These are phyloP conservation scores for Sarcophaga subvicina DNA, from an alignment of 2,888 invertebrate species.

Conservation along the genomic window DNA sequence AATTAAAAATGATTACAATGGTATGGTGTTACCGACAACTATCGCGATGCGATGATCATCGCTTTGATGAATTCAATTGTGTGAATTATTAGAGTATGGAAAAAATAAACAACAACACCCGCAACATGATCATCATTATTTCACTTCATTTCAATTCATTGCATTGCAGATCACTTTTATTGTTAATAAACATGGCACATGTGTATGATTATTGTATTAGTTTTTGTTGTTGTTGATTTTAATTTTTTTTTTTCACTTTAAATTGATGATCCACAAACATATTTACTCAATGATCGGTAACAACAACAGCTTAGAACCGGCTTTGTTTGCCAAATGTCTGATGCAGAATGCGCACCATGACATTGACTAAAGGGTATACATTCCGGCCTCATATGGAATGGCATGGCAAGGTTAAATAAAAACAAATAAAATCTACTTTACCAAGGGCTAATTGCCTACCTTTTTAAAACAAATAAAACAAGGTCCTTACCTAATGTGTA, in stretches of 20 bases:
- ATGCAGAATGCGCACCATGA: neutral
- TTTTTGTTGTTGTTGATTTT: too few relatives aligned
- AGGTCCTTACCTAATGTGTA: too few relatives aligned
- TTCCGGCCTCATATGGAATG: neutral
- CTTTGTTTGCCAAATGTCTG: too few relatives aligned
- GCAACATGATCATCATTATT: slow-evolving; percentile 47
- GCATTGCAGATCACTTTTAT: neutral
- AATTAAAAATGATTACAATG: neutral
- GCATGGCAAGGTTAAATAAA: neutral
- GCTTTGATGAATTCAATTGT: slow-evolving; percentile 35
- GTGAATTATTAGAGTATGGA: slow-evolving; percentile 58
- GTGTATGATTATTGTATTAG: neutral
- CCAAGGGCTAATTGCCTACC: too few relatives aligned
- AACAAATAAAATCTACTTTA: too few relatives aligned
- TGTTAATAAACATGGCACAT: slow-evolving; percentile 8
- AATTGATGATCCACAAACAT: slow-evolving; percentile 57
- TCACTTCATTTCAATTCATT: neutral
- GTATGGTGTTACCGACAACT: too few relatives aligned
- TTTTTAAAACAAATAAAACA: too few relatives aligned
- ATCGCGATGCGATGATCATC: neutral
- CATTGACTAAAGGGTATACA: neutral
- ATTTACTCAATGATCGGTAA: slow-evolving; percentile 36
- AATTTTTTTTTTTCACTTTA: neutral
- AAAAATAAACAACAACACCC: slow-evolving; percentile 36
- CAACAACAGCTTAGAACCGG: neutral